phyloP scores from a whole-genome alignment of 2,797 vertebrate genomes.

The Heterohyrax brucei region DNA sequence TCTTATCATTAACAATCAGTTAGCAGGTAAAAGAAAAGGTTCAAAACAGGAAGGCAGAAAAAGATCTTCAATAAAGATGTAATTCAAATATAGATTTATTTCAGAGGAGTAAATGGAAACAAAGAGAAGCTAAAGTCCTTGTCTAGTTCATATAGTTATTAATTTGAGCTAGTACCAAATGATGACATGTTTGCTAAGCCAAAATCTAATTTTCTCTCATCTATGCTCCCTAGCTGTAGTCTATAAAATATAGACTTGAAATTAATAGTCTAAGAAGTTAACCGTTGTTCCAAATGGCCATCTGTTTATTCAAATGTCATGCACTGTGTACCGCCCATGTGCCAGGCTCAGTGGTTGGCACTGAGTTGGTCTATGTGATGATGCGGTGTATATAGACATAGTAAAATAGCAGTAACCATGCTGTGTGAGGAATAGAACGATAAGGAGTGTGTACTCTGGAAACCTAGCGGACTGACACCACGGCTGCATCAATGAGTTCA shows the following conservation, averaged over 20 bases:
- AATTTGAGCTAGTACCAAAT: not conserved
- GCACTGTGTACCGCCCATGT: not conserved
- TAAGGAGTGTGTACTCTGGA: not conserved
- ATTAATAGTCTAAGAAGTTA: not conserved
- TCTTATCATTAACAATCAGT: conserved; percentile 14
- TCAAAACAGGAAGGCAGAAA: not conserved
- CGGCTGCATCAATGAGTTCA: no score
- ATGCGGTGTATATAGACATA: rapidly evolving
- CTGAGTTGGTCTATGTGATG: not conserved
- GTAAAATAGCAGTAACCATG: not conserved
- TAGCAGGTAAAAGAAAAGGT: not conserved
- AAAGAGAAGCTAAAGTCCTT: not conserved
- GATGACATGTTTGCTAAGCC: not conserved
- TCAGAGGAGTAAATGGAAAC: not conserved
- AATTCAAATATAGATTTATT: not conserved
- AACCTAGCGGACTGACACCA: not conserved
- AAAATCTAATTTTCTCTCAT: conserved; percentile 34
- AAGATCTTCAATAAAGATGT: not conserved
- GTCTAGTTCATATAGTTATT: not conserved
- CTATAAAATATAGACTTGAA: not conserved
- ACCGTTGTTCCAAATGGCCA: not conserved
- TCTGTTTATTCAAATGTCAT: not conserved
- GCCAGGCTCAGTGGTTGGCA: not conserved
- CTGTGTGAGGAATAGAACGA: not conserved
- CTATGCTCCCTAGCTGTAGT: not conserved